Conservation (phyloP, 2,797 vertebrate genomes). For the Labeo calbasu region DNA sequence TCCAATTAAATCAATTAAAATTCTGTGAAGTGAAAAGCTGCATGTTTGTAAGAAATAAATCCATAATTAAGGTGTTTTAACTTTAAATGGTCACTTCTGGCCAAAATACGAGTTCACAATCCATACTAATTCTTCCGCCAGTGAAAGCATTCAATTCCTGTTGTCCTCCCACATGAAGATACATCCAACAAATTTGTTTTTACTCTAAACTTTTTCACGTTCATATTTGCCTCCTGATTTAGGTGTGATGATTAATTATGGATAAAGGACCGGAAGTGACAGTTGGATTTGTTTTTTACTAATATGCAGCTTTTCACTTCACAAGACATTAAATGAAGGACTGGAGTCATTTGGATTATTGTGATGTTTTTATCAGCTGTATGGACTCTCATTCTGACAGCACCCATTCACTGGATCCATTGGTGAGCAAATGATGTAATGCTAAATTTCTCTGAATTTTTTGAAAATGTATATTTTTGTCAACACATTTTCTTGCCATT, state of each 20-base stretch:
- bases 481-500: neutral
- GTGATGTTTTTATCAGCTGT: neutral
- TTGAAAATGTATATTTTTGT: neutral
- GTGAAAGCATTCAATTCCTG: neutral
- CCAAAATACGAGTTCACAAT: too few species aligned
- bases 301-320: neutral
- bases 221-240: neutral
- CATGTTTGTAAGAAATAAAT: neutral
- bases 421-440: neutral
- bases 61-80: neutral
- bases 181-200: neutral
- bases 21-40: neutral
- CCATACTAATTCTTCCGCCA: neutral
- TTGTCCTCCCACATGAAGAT: too few species aligned
- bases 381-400: neutral
- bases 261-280: neutral
- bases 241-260: neutral
- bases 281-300: neutral
- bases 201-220: too few species aligned
- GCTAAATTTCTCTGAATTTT: neutral
- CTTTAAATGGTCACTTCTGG: neutral
- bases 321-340: neutral
- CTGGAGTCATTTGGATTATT: neutral
- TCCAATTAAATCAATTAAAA: neutral
- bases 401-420: neutral